phyloP scores from a whole-genome alignment of 2,113 vertebrate genomes.

The Sula dactylatra region DNA sequence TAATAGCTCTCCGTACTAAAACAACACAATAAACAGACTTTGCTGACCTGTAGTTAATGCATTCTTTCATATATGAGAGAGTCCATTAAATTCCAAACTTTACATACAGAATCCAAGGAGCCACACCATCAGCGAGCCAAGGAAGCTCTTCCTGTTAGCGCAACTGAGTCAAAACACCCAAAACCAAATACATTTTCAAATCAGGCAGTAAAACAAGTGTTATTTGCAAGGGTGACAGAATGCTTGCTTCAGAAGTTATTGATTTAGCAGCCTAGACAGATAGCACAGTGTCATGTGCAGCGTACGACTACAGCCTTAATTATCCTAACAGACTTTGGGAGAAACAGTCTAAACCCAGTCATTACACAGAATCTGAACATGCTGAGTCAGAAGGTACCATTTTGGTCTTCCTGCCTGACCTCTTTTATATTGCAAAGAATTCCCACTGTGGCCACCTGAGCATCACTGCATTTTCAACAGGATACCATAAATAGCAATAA shows the following conservation, averaged over 20 bases:
- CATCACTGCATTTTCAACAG: neutral
- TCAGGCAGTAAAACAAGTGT: neutral
- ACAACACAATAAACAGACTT: slow-evolving; percentile 14
- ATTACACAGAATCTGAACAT: neutral
- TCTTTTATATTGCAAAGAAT: neutral
- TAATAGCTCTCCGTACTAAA: neutral
- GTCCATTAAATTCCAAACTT: neutral
- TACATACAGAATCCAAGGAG: neutral
- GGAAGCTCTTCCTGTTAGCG: neutral
- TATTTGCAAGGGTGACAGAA: neutral
- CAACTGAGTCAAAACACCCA: neutral
- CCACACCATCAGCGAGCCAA: neutral
- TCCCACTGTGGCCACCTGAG: neutral
- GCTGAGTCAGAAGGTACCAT: neutral
- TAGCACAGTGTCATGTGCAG: accelerated
- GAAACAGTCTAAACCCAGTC: neutral
- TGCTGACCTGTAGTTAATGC: slow-evolving; percentile 50
- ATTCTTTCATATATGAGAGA: slow-evolving; percentile 32
- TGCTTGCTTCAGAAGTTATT: neutral
- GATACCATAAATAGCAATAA: neutral
- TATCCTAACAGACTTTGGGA: neutral
- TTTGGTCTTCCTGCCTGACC: neutral
- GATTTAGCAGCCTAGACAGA: neutral
- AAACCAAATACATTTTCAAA: neutral
- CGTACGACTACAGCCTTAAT: accelerated